Evolutionary conservation across 1,140 invertebrate species (phyloP), one percentile per base, ranked within the genome.

Genomic region (Thaumetopoea pityocampa): DNA sequence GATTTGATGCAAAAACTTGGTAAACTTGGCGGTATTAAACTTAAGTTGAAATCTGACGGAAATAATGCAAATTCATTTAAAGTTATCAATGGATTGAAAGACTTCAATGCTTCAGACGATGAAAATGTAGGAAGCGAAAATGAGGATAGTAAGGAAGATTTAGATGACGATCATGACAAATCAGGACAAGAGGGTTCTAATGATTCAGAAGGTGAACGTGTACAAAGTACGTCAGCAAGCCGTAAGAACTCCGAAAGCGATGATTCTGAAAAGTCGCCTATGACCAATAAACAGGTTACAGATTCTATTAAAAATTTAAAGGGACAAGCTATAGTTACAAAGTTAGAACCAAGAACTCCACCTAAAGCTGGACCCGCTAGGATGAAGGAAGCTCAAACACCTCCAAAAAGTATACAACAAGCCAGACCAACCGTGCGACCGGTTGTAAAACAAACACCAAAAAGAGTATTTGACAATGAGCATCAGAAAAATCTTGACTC

Each of bases 21-120:
- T 2, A 72, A 70, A 36, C 50, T 80, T 9, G 79, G 79, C 5
- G 73, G 76, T 7, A 71, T 84, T 10, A 84, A 81, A 60, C 47
- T 84, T 3, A 84, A 79, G 43, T 37, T 84, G 10, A 81, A 78
- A 51, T 78, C 67, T 16, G 73, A 78, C 42, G 74, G 71, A 2
- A 66, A 43, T 36, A 74, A 69, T 35, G 35, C 60, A 3, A 77
- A 76, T 53, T 65, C 67, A 2, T 80, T 83, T 45, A 77, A 76
- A 66, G 79, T 83, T 8, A 47, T 83, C 0, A 83, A 83, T 46
- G 79, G 79, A 3, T 50, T 83, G 5, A 79, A 68, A 66, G 79
- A 79, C 54, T 83, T 83, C 34, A 68, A 72, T 43, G 56, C 73
- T 14, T 79, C 76, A 6, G 76, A 80, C 34, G 72, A 83, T 14